Evolutionary conservation across 2,797 vertebrate genomes (phyloP).

Genomic region (Etheostoma nigrum): DNA sequence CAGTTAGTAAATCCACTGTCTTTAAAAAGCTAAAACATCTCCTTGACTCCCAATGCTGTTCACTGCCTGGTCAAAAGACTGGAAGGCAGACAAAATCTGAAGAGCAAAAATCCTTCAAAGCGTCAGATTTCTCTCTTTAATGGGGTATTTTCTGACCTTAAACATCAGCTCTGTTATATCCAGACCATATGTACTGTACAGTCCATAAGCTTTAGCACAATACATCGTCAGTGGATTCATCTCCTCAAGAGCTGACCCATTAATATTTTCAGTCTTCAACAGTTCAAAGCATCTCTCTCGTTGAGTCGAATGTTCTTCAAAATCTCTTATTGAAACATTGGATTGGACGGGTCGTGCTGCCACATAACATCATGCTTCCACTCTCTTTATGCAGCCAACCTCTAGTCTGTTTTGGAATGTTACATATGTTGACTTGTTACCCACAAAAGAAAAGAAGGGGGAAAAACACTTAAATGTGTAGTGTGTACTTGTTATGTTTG

Average conservation of each 20-base stretch:
- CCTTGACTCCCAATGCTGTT: constrained; percentile 26
- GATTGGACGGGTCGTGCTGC: constrained; percentile 15
- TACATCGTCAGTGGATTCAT: constrained; percentile 12
- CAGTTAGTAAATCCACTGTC: constrained; percentile 22
- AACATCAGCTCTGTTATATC: constrained; percentile 34
- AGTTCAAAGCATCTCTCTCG: constrained; percentile 6
- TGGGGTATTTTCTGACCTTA: constrained; percentile 33
- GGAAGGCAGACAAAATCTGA: constrained; percentile 39
- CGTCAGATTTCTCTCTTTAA: constrained; percentile 19
- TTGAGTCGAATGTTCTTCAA: constrained; percentile 18
- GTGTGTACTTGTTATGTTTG: constrained; percentile 28
- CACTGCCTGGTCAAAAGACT: constrained; percentile 23
- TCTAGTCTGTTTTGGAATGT: constrained; percentile 75
- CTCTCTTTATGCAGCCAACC: constrained; percentile 26
- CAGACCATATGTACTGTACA: constrained; percentile 64
- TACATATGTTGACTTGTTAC: constrained; percentile 48
- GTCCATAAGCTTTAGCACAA: constrained; percentile 34
- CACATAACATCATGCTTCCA: constrained; percentile 40
- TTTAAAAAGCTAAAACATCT: constrained; percentile 41
- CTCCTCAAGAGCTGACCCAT: constrained; percentile 2
- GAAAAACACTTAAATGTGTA: constrained; percentile 8
- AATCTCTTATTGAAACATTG: constrained; percentile 33
- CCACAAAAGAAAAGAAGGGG: constrained; percentile 17
- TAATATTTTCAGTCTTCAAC: constrained; percentile 6
- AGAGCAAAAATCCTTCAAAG: constrained; percentile 39